These are phyloP conservation scores for Sitta europaea DNA, from an alignment of 2,113 vertebrate species.

Conservation along the genomic window DNA sequence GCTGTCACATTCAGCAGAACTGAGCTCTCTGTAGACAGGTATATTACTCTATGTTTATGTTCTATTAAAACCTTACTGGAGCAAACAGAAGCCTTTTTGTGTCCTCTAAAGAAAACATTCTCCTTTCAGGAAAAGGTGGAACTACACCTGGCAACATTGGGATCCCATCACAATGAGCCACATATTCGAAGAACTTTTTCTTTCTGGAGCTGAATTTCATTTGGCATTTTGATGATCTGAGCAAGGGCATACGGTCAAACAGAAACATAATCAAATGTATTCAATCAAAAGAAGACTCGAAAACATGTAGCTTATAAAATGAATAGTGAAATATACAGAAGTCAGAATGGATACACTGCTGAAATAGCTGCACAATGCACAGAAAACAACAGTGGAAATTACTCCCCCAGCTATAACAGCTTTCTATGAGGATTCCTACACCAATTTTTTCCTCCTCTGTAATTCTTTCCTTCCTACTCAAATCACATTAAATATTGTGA, in stretches of 20 bases:
- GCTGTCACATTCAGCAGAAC: neutral
- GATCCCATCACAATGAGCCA: neutral
- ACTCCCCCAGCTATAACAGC: neutral
- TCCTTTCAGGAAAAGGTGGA: constrained; percentile 2
- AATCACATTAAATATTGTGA: neutral
- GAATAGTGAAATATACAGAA: neutral
- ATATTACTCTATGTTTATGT: neutral
- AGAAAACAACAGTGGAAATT: neutral
- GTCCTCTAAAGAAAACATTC: neutral
- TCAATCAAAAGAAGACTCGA: neutral
- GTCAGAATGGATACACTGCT: neutral
- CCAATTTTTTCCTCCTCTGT: neutral
- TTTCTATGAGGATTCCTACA: neutral
- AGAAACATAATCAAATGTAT: neutral
- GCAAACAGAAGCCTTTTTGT: constrained; percentile 24
- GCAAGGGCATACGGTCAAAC: neutral
- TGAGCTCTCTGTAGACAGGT: neutral
- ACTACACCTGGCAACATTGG: neutral
- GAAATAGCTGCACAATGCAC: neutral
- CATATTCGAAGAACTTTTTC: neutral
- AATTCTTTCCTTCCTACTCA: neutral
- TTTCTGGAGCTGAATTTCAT: neutral
- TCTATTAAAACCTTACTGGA: neutral
- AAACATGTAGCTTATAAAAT: neutral
- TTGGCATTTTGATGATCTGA: neutral